Evolutionary conservation across 2,888 invertebrate genomes (phyloP), one percentile per base, ranked within the genome.

Genomic region (Venusia cambrica): DNA sequence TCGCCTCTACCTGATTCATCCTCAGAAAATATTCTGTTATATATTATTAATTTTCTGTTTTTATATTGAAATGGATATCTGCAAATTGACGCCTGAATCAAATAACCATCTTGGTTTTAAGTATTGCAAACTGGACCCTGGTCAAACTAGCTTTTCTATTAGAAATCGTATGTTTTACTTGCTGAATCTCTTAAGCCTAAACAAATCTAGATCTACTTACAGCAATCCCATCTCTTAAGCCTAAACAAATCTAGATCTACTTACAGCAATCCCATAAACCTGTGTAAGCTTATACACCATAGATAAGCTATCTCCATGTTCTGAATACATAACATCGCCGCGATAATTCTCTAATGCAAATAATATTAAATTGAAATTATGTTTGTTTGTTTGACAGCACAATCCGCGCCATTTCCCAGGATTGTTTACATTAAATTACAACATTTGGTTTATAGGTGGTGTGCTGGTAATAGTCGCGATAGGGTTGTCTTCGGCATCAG

Each of bases 391-490:
- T 61, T 69, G 73, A 74, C 70, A 71, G 72, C 62, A 73, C 76
- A 75, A 76, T 78, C 69, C 71, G 52, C 48, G 54, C 56, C 51
- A 62, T 66, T 74, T 72, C 72, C 70, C 69, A 73, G 66, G 71
- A 74, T 75, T 78, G 76, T 79, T 77, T 77, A 76, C 78, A 77
- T 77, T 76, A 71, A 75, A 80, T 76, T 74, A 74, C 70, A 68
- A 74, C 67, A 70, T 72, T 72, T 56, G 66, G 55, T 68, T 66
- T 73, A 68, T 66, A 72, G 65, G 69, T 69, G 65, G 69, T 70
- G 63, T 68, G 41, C 67, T 60, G 55, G 58, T 63, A 61, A 60
- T 57, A 52, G 53, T 48, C 15, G 20, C 22, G 32, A 35, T 53
- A 47, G 50, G 47, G 45, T 18, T 35, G 37, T 33, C 45, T 24